Percentiles rank a stretch among this genome's conserved stretches.
These are phyloP conservation scores for Drosophila lowei DNA, from an alignment of 1,140 invertebrate species.

Conservation along the genomic window DNA sequence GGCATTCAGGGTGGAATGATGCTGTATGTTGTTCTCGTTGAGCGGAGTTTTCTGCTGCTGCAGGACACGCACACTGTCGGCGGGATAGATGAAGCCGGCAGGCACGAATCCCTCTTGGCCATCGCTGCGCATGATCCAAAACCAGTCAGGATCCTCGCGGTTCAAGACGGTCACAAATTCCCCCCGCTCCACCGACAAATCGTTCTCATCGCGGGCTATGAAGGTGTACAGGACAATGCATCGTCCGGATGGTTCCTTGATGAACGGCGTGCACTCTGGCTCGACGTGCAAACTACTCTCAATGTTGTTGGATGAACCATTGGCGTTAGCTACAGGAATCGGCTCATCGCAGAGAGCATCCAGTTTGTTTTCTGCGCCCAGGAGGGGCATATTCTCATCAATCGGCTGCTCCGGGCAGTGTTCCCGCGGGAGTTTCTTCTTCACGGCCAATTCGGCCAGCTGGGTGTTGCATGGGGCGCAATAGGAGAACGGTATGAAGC, in stretches of 20 bases:
- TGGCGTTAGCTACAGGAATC: conserved; percentile 3
- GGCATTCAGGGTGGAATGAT: conserved; percentile 62
- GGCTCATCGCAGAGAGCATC: conserved; percentile 67
- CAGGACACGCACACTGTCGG: conserved; percentile 90
- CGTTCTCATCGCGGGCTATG: conserved; percentile 96
- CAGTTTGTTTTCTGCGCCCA: conserved; percentile 83
- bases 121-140: conserved; percentile 95
- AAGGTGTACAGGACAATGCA: conserved; percentile 97
- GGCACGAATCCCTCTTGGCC: conserved; percentile 98
- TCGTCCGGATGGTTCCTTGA: conserved; percentile 94
- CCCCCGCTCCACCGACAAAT: conserved; percentile 95
- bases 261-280: conserved; percentile 89
- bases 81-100: conserved; percentile 96
- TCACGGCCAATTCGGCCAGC: conserved; percentile 89
- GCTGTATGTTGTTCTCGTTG: conserved; percentile 55
- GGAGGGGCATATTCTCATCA: conserved; percentile 68
- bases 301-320: conserved; percentile 77
- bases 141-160: conserved; percentile 97
- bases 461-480: conserved; percentile 93
- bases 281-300: conserved; percentile 83
- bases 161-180: conserved; percentile 98
- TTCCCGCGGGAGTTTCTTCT: conserved; percentile 92
- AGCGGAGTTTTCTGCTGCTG: conserved; percentile 67
- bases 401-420: conserved; percentile 75
- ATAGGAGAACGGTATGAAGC: conserved; percentile 97